Conservation (phyloP, 1,140 invertebrate species). For the Myzus persicae region DNA sequence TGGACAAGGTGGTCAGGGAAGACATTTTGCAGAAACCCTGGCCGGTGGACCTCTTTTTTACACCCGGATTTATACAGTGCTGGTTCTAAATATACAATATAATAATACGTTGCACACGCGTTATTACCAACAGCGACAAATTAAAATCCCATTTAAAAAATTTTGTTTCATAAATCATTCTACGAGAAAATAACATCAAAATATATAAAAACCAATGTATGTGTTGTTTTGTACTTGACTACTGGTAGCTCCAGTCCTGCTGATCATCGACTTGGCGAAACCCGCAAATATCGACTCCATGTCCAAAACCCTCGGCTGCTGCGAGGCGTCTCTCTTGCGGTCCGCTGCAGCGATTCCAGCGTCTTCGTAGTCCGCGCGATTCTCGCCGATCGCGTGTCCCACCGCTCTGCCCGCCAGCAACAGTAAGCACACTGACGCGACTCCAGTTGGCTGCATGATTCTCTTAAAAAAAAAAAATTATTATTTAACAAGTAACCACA, state of each 20-base stretch:
- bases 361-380: neutral
- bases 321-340: neutral
- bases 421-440: neutral
- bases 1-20: slow-evolving; percentile 48
- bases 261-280: slow-evolving; percentile 44
- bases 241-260: slow-evolving; percentile 32
- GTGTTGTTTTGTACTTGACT: slow-evolving; percentile 46
- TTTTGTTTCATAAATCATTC: neutral
- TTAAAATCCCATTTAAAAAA: neutral
- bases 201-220: neutral
- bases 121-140: slow-evolving; percentile 8
- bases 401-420: neutral
- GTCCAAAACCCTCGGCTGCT: neutral
- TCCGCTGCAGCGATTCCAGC: neutral
- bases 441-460: neutral
- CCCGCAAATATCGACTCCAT: slow-evolving; percentile 38
- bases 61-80: slow-evolving; percentile 49
- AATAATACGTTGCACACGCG: slow-evolving; percentile 51
- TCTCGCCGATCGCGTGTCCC: neutral
- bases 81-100: slow-evolving; percentile 51
- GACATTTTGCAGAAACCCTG: slow-evolving; percentile 57
- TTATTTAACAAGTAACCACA: too few species aligned
- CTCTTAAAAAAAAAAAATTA: neutral
- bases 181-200: neutral
- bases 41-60: slow-evolving; percentile 45